Evolutionary conservation across 1,140 invertebrate species (phyloP).

Genomic region (Pseudomyrmex cubaensis): DNA sequence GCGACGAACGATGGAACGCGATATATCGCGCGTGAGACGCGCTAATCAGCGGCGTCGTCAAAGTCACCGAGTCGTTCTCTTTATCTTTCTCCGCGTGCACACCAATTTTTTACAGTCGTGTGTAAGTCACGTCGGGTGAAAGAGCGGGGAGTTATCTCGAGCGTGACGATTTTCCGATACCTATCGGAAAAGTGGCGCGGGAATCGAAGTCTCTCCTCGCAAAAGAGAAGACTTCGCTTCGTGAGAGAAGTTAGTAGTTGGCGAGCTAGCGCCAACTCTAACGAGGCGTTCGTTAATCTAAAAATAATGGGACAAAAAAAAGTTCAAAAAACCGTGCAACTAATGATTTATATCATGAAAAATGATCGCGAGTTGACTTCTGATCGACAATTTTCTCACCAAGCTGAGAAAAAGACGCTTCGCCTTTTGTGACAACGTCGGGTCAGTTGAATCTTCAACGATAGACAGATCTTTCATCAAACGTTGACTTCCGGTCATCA

Average conservation of each 20-base stretch:
- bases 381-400: neutral
- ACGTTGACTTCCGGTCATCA: neutral
- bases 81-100: constrained; percentile 35
- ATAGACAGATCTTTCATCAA: neutral
- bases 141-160: constrained; percentile 16
- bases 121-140: constrained; percentile 5
- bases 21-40: constrained; percentile 54
- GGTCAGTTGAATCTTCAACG: neutral
- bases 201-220: neutral
- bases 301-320: neutral
- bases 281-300: neutral
- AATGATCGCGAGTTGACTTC: no score
- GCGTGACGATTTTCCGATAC: constrained; percentile 21
- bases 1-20: constrained; percentile 37
- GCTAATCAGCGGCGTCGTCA: constrained; percentile 53
- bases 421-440: no score
- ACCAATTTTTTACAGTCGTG: constrained; percentile 27
- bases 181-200: neutral
- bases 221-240: neutral
- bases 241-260: neutral
- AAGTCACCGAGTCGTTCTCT: constrained; percentile 41
- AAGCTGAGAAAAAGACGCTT: no score
- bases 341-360: neutral
- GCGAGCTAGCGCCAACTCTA: neutral
- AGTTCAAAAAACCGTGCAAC: neutral